phyloP scores from a whole-genome alignment of 2,888 invertebrate genomes.

The Drosophila melanosoma region DNA sequence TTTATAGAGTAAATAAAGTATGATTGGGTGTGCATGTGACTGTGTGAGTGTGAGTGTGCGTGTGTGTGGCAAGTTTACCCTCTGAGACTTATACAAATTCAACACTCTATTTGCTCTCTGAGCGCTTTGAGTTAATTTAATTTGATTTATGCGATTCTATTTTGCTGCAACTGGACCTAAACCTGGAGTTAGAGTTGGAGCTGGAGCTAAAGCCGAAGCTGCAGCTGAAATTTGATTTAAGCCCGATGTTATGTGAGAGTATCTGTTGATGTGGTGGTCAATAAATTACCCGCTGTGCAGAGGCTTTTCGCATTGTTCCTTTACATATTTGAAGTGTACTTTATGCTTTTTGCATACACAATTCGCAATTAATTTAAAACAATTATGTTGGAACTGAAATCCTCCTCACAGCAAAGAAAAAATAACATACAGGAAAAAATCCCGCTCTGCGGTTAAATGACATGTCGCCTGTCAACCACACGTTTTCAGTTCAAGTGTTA shows the following conservation, averaged over 20 bases:
- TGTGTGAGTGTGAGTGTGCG: conserved; percentile 2
- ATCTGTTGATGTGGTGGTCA: conserved; percentile 63
- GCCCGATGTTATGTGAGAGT: conserved; percentile 39
- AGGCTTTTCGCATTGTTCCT: conserved; percentile 63
- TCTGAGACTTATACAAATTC: conserved; percentile 61
- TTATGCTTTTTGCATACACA: conserved; percentile 76
- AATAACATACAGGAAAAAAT: conserved; percentile 21
- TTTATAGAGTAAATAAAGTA: conserved; percentile 67
- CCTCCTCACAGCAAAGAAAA: conserved; percentile 4
- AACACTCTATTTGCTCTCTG: conserved; percentile 57
- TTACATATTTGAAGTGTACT: conserved; percentile 77
- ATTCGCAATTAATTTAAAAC: conserved; percentile 79
- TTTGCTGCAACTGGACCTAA: conserved; percentile 9
- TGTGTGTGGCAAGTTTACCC: conserved; percentile 23
- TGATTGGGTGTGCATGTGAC: conserved; percentile 38
- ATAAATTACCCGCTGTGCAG: conserved; percentile 75
- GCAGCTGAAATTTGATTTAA: conserved; percentile 42
- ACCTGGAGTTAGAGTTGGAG: conserved; percentile 15
- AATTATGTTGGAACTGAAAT: conserved; percentile 62
- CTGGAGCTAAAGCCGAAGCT: conserved; percentile 10
- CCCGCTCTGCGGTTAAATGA: conserved; percentile 71
- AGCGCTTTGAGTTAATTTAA: conserved; percentile 65
- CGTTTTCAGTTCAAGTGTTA: conserved; percentile 67
- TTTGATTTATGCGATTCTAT: conserved; percentile 66
- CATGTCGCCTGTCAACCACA: conserved; percentile 79